Evolutionary conservation across 2,888 invertebrate species (phyloP), one percentile per base, ranked within the genome.

Genomic region (Hirtodrosophila duncani): DNA sequence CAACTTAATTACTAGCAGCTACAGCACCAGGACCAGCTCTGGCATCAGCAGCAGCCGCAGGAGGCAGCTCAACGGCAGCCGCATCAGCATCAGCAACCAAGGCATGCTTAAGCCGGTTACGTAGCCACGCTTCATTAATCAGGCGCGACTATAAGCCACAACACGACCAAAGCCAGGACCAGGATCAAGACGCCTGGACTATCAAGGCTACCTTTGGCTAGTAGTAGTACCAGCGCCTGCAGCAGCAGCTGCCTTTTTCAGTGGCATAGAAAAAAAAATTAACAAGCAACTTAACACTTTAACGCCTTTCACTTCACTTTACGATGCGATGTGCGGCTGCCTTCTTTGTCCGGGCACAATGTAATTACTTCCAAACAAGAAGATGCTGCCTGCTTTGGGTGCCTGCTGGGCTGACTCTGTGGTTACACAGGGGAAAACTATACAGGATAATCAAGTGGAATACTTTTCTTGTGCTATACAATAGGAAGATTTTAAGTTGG

Each of bases 211-310:
- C n/a, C n/a, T n/a, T n/a, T n/a, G n/a, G n/a, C n/a, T n/a, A n/a
- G n/a, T 17, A 52, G 44, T 33, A 36, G 26, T 31, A 42, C 26
- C 13, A 36, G 46, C 37, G 21, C 39, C 31, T 43, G 41, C 33
- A 26, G 18, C 13, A 20, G 10, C 16, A 42, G 18, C 44, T 21
- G 24, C 29, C 36, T 11, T 20, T 27, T 14, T 27, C 38, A 39
- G 37, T 38, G 33, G 37, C 60, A 60, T 29, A 52, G 38, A 49
- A 37, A 26, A 77, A 72, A 67, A 81, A 77, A 78, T 81, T 77
- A 75, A 81, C 79, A 81, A 81, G 81, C 71, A 79, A 75, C 79
- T 78, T 78, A 78, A 78, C 77, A 77, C 77, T 77, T 77, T 81
- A 77, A 81, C 77, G 81, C 77, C 80, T 81, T 70, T 79, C 71